These are phyloP conservation scores for Muscicapa striata DNA, from an alignment of 2,797 vertebrate species.

Conservation along the genomic window DNA sequence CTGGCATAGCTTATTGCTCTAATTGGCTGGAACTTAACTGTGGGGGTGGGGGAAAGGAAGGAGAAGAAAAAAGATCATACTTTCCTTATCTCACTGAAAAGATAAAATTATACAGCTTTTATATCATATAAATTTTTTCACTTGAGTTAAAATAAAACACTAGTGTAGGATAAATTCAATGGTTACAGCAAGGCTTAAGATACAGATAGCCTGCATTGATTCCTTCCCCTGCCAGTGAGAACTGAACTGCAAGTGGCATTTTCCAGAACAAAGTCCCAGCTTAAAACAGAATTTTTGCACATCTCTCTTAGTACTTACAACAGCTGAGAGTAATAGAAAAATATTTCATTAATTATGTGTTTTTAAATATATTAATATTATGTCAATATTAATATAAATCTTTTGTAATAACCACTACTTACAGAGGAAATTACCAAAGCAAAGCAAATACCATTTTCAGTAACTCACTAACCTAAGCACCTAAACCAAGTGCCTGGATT, in stretches of 20 bases:
- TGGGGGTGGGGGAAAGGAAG: not conserved
- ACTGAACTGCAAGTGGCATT: not conserved
- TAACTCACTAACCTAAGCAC: not conserved
- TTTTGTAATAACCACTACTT: not conserved
- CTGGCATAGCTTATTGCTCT: not conserved
- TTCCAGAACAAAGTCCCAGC: not conserved
- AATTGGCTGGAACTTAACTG: not conserved
- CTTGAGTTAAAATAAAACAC: not conserved
- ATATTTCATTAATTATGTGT: not conserved
- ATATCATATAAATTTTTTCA: not conserved
- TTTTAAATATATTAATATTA: not conserved
- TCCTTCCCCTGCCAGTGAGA: not conserved
- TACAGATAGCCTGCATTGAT: not conserved
- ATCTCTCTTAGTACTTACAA: not conserved
- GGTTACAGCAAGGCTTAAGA: not conserved
- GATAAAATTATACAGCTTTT: not conserved
- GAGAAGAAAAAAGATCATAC: fast-evolving
- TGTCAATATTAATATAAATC: not conserved
- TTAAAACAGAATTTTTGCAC: not conserved
- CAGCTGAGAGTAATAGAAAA: not conserved
- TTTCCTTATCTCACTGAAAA: not conserved
- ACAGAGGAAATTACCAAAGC: not conserved
- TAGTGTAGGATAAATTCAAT: not conserved
- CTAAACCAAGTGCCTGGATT: not conserved
- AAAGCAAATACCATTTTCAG: not conserved